A percentile compares a stretch with the other conserved stretches of the same genome.
Evolutionary conservation across 2,888 invertebrate species (phyloP).

Genomic region (Romanomermis culicivorax): DNA sequence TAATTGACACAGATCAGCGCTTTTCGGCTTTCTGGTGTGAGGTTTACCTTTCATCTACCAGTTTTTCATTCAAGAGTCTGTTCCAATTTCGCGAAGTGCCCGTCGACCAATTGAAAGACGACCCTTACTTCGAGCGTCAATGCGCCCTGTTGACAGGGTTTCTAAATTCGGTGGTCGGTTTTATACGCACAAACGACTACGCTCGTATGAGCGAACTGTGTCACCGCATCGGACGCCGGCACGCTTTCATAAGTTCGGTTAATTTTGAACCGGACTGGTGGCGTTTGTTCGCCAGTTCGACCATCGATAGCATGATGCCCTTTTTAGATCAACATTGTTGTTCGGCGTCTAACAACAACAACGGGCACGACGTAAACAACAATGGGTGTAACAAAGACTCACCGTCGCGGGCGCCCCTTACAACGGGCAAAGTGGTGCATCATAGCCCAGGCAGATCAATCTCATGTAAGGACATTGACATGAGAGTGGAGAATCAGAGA

Average conservation of each 20-base stretch:
- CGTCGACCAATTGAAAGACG: not conserved
- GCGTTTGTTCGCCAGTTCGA: conserved; percentile 5
- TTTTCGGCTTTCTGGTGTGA: too few relatives aligned
- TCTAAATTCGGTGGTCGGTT: conserved; percentile 1
- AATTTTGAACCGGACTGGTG: conserved; percentile 5
- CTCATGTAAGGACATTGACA: too few relatives aligned
- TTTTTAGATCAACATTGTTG: too few relatives aligned
- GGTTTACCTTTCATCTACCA: too few relatives aligned
- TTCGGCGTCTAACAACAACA: too few relatives aligned
- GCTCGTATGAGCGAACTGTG: not conserved
- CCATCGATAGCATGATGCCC: not conserved
- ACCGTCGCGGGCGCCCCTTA: too few relatives aligned
- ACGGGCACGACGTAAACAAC: too few relatives aligned
- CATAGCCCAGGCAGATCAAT: too few relatives aligned
- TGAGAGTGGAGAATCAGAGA: too few relatives aligned
- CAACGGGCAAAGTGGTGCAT: too few relatives aligned
- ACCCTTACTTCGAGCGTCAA: not conserved
- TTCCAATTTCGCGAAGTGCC: not conserved
- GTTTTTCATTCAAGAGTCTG: conserved; percentile 1
- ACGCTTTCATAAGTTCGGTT: not conserved
- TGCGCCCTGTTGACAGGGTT: not conserved
- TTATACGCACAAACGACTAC: not conserved
- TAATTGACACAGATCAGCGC: too few relatives aligned
- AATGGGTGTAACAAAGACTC: too few relatives aligned
- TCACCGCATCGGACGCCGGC: not conserved